phyloP scores from a whole-genome alignment of 2,797 vertebrate genomes.

The Trachurus trachurus region DNA sequence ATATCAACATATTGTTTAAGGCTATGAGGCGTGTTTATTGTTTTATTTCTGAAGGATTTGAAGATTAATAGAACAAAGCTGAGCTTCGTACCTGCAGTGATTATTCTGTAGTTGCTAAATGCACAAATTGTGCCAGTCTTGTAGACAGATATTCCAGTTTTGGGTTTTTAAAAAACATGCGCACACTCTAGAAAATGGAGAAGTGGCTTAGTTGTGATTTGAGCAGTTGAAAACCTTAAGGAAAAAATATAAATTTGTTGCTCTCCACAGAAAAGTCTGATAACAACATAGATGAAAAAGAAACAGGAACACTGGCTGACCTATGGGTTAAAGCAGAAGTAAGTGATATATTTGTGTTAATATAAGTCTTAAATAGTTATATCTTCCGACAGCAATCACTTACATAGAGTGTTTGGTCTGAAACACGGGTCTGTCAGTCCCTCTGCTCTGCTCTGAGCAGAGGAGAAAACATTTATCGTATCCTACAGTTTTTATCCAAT shows the following conservation, averaged over 20 bases:
- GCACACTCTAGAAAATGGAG: conserved; percentile 4
- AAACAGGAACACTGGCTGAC: background rate
- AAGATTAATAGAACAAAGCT: conserved; percentile 44
- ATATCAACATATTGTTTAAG: conserved; percentile 54
- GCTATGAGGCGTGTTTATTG: conserved; percentile 21
- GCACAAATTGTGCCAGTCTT: conserved; percentile 23
- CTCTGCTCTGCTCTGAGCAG: too few species aligned
- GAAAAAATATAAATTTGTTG: background rate
- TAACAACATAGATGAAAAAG: background rate
- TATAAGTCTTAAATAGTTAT: too few species aligned
- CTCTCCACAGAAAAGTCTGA: background rate
- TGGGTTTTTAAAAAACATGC: conserved; percentile 17
- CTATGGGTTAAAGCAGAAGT: too few species aligned
- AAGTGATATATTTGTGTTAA: too few species aligned
- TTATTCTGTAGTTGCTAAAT: conserved; percentile 31
- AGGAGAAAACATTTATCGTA: too few species aligned
- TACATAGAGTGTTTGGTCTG: too few species aligned
- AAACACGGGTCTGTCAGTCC: too few species aligned
- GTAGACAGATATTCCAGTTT: conserved; percentile 7
- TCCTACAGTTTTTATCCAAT: too few species aligned
- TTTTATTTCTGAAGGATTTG: conserved; percentile 32
- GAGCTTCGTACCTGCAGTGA: conserved; percentile 33
- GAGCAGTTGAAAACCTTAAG: background rate
- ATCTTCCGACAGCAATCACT: too few species aligned
- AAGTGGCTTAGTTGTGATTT: background rate